These are phyloP conservation scores for Cheilosia scutellata DNA, from an alignment of 2,888 invertebrate species.

Conservation along the genomic window DNA sequence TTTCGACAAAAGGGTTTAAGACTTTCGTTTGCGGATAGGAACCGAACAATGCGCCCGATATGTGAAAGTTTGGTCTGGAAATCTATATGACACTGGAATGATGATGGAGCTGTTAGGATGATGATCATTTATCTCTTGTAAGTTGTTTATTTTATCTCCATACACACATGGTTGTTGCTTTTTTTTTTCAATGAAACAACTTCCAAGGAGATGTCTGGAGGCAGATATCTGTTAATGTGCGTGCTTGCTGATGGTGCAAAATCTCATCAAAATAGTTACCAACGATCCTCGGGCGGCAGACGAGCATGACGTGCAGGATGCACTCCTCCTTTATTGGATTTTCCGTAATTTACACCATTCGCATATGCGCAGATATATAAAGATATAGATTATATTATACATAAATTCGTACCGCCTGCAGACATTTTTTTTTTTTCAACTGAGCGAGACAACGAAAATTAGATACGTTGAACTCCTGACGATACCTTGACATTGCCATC, in stretches of 20 bases:
- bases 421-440: neutral
- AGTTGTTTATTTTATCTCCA: conserved; percentile 11
- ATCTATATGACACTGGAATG: conserved; percentile 7
- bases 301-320: conserved; percentile 28
- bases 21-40: conserved; percentile 51
- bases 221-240: conserved; percentile 6
- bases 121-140: conserved; percentile 21
- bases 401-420: neutral
- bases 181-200: neutral
- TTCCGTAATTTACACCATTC: conserved; percentile 27
- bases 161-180: neutral
- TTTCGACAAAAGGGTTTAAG: conserved; percentile 47
- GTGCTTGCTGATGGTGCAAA: conserved; percentile 15
- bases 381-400: neutral
- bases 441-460: neutral
- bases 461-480: neutral
- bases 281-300: conserved; percentile 16
- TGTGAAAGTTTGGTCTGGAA: conserved; percentile 60
- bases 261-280: conserved; percentile 15
- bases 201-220: conserved; percentile 16
- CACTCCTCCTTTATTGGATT: conserved; percentile 36
- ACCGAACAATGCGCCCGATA: conserved; percentile 40
- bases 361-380: neutral
- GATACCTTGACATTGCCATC: too few species aligned
- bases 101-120: conserved; percentile 12